These are phyloP conservation scores for Littorina saxatilis DNA, from an alignment of 1,140 invertebrate species.

Conservation along the genomic window DNA sequence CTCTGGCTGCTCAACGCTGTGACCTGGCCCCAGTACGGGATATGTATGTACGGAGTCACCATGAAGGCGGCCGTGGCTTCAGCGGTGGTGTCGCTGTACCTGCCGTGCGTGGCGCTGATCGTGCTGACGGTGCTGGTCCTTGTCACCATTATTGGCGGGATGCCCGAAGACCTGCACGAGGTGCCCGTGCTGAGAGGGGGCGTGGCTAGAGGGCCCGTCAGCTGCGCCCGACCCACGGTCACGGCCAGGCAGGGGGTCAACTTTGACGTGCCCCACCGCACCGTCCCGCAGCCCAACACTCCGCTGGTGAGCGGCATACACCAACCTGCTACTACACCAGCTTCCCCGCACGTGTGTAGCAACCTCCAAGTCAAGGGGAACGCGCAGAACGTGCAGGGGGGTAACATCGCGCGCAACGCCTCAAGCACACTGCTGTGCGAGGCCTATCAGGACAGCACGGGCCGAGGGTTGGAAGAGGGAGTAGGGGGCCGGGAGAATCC, in stretches of 20 bases:
- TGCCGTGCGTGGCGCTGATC: constrained; percentile 43
- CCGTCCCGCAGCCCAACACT: background rate
- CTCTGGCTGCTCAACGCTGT: constrained; percentile 45
- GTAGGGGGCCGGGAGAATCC: constrained; percentile 13
- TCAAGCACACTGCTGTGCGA: background rate
- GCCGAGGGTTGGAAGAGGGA: background rate
- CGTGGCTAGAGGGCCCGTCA: too few relatives aligned
- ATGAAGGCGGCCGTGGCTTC: constrained; percentile 38
- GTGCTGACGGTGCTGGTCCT: constrained; percentile 46
- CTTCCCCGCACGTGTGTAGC: background rate
- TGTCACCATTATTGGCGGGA: constrained; percentile 46
- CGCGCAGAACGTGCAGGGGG: background rate
- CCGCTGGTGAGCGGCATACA: too few relatives aligned
- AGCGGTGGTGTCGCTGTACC: constrained; percentile 40
- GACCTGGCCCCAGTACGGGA: constrained; percentile 18
- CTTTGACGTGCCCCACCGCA: background rate
- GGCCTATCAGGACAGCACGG: background rate
- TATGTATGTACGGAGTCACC: constrained; percentile 51
- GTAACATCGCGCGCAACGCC: background rate
- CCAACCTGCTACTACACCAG: background rate
- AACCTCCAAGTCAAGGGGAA: too few relatives aligned
- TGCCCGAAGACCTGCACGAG: constrained; percentile 44
- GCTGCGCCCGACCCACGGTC: background rate
- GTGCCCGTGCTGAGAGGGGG: background rate
- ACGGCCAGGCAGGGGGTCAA: background rate